Conservation (phyloP, 1,140 invertebrate species). For the Drosophila nasuta region DNA sequence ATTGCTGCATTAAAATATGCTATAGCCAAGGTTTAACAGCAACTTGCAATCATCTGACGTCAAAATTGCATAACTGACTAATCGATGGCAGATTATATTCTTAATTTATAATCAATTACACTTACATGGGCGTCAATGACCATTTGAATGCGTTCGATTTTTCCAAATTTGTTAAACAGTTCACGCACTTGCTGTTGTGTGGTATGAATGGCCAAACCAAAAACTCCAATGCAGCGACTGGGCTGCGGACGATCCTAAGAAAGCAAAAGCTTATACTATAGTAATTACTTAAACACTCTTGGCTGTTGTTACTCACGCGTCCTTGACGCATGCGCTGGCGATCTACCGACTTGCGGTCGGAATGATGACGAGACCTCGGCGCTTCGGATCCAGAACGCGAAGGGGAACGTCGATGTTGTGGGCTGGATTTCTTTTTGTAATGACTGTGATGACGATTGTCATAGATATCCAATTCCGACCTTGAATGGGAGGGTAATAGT, state of each 20-base stretch:
- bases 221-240: slow-evolving; percentile 96
- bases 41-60: background rate
- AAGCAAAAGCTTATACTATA: background rate
- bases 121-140: slow-evolving; percentile 97
- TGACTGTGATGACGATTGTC: slow-evolving; percentile 26
- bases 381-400: slow-evolving; percentile 46
- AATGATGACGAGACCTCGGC: slow-evolving; percentile 35
- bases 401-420: slow-evolving; percentile 41
- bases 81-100: background rate
- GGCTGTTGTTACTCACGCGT: slow-evolving; percentile 44
- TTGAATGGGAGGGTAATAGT: slow-evolving; percentile 69
- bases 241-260: slow-evolving; percentile 92
- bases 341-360: slow-evolving; percentile 41
- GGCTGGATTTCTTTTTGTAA: slow-evolving; percentile 31
- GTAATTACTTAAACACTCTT: background rate
- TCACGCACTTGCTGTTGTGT: slow-evolving; percentile 97
- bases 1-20: slow-evolving; percentile 52
- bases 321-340: slow-evolving; percentile 52
- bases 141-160: slow-evolving; percentile 96
- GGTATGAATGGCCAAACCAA: slow-evolving; percentile 96
- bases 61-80: slow-evolving; percentile 3
- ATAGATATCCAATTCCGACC: slow-evolving; percentile 64
- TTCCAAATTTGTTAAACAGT: slow-evolving; percentile 96
- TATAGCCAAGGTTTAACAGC: slow-evolving; percentile 50
- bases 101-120: background rate